phyloP scores from a whole-genome alignment of 2,888 invertebrate species.

The Tuta absoluta region DNA sequence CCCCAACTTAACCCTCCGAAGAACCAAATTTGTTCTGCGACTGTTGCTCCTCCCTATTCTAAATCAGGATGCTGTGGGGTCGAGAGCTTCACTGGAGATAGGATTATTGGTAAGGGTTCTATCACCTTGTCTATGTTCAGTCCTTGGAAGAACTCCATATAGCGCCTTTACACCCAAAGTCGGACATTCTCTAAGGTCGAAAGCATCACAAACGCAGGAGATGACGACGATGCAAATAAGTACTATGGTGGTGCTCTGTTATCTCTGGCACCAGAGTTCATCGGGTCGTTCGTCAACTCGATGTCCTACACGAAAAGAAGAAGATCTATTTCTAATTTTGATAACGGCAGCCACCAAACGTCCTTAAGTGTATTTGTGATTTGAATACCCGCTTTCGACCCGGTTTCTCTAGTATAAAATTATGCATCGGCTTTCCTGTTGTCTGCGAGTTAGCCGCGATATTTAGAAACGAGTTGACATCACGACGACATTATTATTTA shows the following conservation, averaged over 20 bases:
- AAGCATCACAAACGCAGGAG: too few species aligned
- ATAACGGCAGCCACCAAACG: not conserved
- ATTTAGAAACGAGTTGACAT: too few species aligned
- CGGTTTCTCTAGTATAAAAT: not conserved
- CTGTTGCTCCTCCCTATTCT: constrained; percentile 48
- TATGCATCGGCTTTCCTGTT: constrained; percentile 1
- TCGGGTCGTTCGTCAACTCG: too few species aligned
- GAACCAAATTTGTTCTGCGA: constrained; percentile 34
- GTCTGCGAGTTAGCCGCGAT: not conserved
- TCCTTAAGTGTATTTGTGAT: not conserved
- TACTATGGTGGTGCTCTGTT: too few species aligned
- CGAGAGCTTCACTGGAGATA: constrained; percentile 44
- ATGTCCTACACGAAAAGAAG: too few species aligned
- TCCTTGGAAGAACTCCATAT: too few species aligned
- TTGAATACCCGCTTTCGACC: not conserved
- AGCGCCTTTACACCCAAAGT: too few species aligned
- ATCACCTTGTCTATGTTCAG: not conserved
- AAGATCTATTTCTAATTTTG: too few species aligned
- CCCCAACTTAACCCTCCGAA: constrained; percentile 9
- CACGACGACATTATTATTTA: too few species aligned
- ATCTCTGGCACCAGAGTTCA: too few species aligned
- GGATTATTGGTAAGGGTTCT: constrained; percentile 49
- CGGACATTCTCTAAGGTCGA: too few species aligned
- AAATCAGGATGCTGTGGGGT: constrained; percentile 53
- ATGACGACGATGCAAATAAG: too few species aligned